These are phyloP conservation scores for Rousettus madagascariensis DNA, from an alignment of 2,797 vertebrate genomes.

Conservation along the genomic window DNA sequence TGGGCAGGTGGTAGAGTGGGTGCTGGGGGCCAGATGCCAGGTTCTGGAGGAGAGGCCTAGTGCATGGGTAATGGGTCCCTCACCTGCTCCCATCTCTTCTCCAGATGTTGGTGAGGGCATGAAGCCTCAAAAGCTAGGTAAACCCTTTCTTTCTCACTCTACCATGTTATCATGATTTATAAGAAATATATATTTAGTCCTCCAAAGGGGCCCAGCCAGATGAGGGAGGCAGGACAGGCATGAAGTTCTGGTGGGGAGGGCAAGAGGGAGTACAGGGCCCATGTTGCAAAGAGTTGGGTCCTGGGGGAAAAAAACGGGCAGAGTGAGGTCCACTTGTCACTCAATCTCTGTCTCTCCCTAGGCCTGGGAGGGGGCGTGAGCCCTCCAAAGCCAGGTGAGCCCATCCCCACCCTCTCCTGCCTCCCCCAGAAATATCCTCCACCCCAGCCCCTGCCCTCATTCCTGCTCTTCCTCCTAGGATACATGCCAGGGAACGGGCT, in stretches of 20 bases:
- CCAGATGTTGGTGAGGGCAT: neutral
- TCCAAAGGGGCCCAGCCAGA: neutral
- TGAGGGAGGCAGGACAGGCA: neutral
- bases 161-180: neutral
- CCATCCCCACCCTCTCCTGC: neutral
- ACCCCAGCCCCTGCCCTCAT: neutral
- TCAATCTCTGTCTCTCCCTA: neutral
- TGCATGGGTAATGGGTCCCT: neutral
- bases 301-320: neutral
- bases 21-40: neutral
- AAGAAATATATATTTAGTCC: neutral
- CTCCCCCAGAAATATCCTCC: neutral
- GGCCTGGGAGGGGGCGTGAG: neutral
- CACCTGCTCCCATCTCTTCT: neutral
- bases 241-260: neutral
- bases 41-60: neutral
- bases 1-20: neutral
- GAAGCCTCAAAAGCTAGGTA: constrained; percentile 2
- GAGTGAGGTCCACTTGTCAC: neutral
- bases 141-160: neutral
- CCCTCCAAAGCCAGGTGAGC: constrained; percentile 4
- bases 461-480: neutral
- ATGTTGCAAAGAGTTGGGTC: neutral
- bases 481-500: neutral
- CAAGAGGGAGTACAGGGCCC: neutral